Conservation (phyloP, 1,140 invertebrate genomes). For the Achatina immaculata region DNA sequence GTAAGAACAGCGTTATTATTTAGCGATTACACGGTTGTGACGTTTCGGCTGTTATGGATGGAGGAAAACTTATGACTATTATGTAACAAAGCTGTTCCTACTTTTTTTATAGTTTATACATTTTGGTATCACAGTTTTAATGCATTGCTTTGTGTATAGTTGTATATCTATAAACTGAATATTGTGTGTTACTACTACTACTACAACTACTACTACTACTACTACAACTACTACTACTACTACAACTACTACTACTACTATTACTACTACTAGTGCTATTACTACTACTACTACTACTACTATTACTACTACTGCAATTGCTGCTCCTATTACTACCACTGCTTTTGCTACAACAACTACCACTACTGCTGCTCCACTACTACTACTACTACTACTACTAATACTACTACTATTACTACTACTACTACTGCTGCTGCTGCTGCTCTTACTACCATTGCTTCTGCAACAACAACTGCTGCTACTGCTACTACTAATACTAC, state of each 20-base stretch:
- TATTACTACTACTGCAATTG: slow-evolving; percentile 11
- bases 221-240: neutral
- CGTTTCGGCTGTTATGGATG: too few species aligned
- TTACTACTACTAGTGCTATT: neutral
- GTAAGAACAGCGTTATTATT: too few species aligned
- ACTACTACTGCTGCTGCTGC: neutral
- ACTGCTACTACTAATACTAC: neutral
- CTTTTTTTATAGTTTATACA: too few species aligned
- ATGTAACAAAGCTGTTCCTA: too few species aligned
- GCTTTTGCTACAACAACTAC: neutral
- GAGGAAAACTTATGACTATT: too few species aligned
- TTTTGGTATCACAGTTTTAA: too few species aligned
- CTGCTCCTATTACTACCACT: too few species aligned
- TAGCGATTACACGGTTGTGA: too few species aligned
- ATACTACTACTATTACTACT: slow-evolving; percentile 12
- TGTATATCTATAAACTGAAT: too few species aligned
- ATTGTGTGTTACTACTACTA: slow-evolving; percentile 15
- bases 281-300: slow-evolving; percentile 9
- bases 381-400: slow-evolving; percentile 9
- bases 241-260: neutral
- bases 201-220: slow-evolving; percentile 8
- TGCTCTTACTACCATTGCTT: too few species aligned
- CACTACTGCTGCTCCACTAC: neutral
- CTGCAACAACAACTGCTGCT: too few species aligned
- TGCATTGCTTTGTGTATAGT: too few species aligned